These are phyloP conservation scores for Trichonephila clavata DNA, from an alignment of 1,140 invertebrate species.

Conservation along the genomic window DNA sequence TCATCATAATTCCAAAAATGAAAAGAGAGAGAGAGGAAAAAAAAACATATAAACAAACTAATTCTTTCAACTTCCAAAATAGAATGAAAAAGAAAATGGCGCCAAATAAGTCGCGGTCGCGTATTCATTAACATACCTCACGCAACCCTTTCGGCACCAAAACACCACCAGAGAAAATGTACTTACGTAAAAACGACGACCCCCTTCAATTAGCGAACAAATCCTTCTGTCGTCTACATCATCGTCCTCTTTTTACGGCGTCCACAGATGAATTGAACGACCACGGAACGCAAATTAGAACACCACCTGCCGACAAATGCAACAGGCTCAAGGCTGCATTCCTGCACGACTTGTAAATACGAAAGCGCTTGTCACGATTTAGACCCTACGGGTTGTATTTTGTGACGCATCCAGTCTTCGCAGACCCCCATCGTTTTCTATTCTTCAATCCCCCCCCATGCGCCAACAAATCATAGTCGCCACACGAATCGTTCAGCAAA, in stretches of 20 bases:
- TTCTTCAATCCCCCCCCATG: background rate
- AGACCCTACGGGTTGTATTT: slow-evolving; percentile 41
- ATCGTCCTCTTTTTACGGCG: slow-evolving; percentile 25
- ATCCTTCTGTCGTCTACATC: background rate
- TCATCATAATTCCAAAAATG: background rate
- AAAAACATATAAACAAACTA: background rate
- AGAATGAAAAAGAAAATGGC: background rate
- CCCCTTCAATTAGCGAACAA: background rate
- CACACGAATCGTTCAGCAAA: background rate
- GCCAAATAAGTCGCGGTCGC: background rate
- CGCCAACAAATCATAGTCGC: slow-evolving; percentile 29
- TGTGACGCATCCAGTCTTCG: background rate
- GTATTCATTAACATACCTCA: background rate
- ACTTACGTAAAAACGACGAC: background rate
- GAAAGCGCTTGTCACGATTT: slow-evolving; percentile 28
- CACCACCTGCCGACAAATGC: slow-evolving; percentile 59
- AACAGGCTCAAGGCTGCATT: slow-evolving; percentile 69
- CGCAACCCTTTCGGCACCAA: background rate
- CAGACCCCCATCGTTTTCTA: background rate
- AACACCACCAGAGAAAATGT: background rate
- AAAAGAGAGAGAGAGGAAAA: background rate
- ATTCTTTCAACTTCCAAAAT: background rate
- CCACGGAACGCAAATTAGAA: slow-evolving; percentile 38
- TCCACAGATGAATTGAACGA: slow-evolving; percentile 17
- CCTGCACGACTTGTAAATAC: slow-evolving; percentile 55